A percentile compares a stretch with the other conserved stretches of the same genome.
Conservation (phyloP, 2,888 invertebrate genomes). For the Netelia virgata region DNA sequence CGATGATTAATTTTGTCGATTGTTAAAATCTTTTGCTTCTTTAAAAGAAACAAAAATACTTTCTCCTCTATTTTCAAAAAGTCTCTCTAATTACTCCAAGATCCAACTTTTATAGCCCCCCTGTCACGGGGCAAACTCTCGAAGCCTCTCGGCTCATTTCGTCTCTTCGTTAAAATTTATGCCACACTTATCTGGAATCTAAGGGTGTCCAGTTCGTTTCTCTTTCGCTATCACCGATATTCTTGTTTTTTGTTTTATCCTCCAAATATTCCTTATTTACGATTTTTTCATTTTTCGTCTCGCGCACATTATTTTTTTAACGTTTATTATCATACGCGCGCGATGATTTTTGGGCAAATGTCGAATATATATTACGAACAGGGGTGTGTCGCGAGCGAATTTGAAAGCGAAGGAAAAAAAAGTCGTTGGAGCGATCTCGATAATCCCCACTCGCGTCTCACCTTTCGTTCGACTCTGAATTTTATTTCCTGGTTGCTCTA, state of each 20-base stretch:
- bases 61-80: neutral
- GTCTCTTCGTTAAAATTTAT: slow-evolving; percentile 38
- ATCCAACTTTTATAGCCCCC: neutral
- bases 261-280: neutral
- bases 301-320: neutral
- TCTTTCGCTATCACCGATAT: slow-evolving; percentile 9
- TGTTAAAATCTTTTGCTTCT: too few relatives aligned
- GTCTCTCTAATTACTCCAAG: neutral
- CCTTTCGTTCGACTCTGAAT: slow-evolving; percentile 7
- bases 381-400: neutral
- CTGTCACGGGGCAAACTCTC: slow-evolving; percentile 36
- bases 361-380: slow-evolving; percentile 1
- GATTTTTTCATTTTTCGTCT: slow-evolving; percentile 1
- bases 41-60: neutral
- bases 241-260: neutral
- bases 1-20: neutral
- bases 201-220: slow-evolving; percentile 14
- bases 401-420: slow-evolving; percentile 1
- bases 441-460: neutral
- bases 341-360: too few relatives aligned
- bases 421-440: neutral
- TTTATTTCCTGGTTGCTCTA: slow-evolving; percentile 62
- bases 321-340: too few relatives aligned
- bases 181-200: neutral
- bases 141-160: slow-evolving; percentile 52